These are phyloP conservation scores for Parasteatoda tepidariorum DNA, from an alignment of 1,140 invertebrate species.

Conservation along the genomic window DNA sequence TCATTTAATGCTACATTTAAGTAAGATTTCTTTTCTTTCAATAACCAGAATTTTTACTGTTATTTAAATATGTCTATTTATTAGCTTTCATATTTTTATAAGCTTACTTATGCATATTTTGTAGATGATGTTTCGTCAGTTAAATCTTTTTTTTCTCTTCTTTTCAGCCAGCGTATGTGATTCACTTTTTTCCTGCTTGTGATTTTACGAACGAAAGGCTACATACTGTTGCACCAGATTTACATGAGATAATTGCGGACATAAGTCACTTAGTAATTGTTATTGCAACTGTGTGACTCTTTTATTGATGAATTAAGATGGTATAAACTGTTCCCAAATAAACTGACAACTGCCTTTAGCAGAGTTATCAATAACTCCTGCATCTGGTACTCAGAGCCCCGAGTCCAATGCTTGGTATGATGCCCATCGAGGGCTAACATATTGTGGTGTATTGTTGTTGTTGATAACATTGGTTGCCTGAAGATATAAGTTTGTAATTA, in stretches of 20 bases:
- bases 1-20: no score
- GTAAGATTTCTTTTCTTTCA: no score
- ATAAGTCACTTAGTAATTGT: slow-evolving; percentile 95
- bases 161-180: slow-evolving; percentile 91
- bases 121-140: no score
- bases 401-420: slow-evolving; percentile 12
- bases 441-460: not conserved
- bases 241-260: slow-evolving; percentile 88
- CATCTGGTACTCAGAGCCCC: no score
- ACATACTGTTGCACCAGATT: slow-evolving; percentile 87
- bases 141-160: slow-evolving; percentile 64
- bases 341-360: not conserved
- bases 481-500: not conserved
- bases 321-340: not conserved
- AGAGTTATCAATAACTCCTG: not conserved
- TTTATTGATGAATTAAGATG: not conserved
- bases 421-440: slow-evolving; percentile 6
- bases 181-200: slow-evolving; percentile 98
- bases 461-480: not conserved
- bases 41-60: no score
- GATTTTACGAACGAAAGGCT: slow-evolving; percentile 96
- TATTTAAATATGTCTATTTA: no score
- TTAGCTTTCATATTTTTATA: no score
- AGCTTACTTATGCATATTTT: no score
- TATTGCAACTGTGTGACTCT: slow-evolving; percentile 79